Conservation (phyloP, 2,888 invertebrate species). For the Drosophila colorata region DNA sequence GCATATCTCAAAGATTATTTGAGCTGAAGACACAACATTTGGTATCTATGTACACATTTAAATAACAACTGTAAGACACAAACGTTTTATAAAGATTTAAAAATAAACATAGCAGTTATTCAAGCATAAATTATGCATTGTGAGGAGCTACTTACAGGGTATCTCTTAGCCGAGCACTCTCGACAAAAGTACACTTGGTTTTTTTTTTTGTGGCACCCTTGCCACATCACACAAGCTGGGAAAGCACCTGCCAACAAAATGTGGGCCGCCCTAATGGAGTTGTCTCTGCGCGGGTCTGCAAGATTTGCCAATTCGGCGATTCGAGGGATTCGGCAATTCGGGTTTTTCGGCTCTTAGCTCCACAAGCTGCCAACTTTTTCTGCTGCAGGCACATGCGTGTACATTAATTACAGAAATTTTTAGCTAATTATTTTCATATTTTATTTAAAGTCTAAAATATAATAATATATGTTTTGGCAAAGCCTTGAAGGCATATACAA, state of each 20-base stretch:
- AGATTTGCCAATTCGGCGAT: constrained; percentile 32
- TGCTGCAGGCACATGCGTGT: constrained; percentile 38
- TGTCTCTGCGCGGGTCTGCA: constrained; percentile 53
- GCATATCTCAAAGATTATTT: too few relatives aligned
- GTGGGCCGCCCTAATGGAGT: constrained; percentile 78
- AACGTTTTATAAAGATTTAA: too few relatives aligned
- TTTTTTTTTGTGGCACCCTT: constrained; percentile 29
- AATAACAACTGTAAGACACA: too few relatives aligned
- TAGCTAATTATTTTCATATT: constrained; percentile 66
- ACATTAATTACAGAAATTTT: constrained; percentile 50
- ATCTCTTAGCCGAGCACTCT: not conserved
- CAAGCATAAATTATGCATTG: not conserved
- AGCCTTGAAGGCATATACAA: constrained; percentile 13
- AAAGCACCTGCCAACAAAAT: constrained; percentile 64
- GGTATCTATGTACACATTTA: too few relatives aligned
- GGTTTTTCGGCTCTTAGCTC: constrained; percentile 22
- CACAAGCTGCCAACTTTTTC: constrained; percentile 7
- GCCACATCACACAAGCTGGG: constrained; percentile 33
- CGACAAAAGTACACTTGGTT: not conserved
- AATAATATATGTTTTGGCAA: constrained; percentile 26
- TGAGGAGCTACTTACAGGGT: not conserved
- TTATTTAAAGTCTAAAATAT: constrained; percentile 48
- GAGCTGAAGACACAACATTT: too few relatives aligned
- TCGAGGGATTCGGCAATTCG: constrained; percentile 24
- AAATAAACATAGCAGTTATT: too few relatives aligned